Base-by-base conservation (phyloP, 2,888 invertebrate species). In the Nephrotoma guestfalica region DNA sequence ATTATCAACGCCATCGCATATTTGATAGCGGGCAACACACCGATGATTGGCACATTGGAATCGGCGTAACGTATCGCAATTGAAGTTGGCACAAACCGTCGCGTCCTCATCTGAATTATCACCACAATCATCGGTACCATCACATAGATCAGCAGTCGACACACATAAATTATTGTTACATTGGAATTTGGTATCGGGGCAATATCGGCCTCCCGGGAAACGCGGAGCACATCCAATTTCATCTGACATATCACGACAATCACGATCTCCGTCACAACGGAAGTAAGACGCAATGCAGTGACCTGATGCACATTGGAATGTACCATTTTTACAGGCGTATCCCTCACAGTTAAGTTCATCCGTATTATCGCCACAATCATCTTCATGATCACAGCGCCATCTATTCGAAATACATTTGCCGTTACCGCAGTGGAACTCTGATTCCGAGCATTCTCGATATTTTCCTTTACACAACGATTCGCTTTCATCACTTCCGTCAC, bases 321-420 rank as follows among this genome's bases (percentile, higher is more conserved):
- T 96, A 45, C 96, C 96, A 88, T 96, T 95, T 93, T 96, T 97
- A 92, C 97, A 97, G 89, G 95, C 94, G 91, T 96, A 97, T 4
- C 95, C 95, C 86, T 94, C 94, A 89, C 98, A 98, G 86, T 94
- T 95, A 87, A 94, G 92, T 91, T 98, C 98, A 90, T 99, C 99
- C 3, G 97, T 96, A 89, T 96, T 96, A 91, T 99, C 99, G 0
- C 98, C 97, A 89, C 99, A 99, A 90, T 99, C 99, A 90, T 98
- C 97, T 90, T 98, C 98, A 91, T 97, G 97, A 90, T 99, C 98
- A 91, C 99, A 99, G 71, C 97, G 94, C 97, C 98, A 98, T 88
- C 98, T 93, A 0, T 96, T 95, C 0, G 98, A 97, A 86, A 98
- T 97, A 90, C 98, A 98, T 90, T 97, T 97, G 57, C 96, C 96